Evolutionary conservation across 1,140 invertebrate species (phyloP).

Genomic region (Myzus persicae): DNA sequence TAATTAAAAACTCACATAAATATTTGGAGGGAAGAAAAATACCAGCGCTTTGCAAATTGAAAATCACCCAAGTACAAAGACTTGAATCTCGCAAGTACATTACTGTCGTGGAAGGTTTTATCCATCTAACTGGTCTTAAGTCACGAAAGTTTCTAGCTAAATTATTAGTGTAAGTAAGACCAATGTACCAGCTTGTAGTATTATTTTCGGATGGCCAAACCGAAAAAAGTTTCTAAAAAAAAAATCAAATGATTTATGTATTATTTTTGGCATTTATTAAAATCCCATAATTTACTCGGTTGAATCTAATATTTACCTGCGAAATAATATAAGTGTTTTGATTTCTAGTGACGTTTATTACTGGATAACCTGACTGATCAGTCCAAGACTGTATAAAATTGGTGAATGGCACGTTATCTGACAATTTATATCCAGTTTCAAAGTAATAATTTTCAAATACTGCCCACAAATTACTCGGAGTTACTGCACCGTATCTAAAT

Average conservation of each 20-base stretch:
- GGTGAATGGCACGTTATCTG: not conserved
- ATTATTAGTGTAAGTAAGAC: constrained; percentile 18
- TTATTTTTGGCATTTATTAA: not conserved
- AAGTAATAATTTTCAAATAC: constrained; percentile 50
- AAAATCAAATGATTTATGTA: not conserved
- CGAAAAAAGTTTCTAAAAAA: constrained; percentile 13
- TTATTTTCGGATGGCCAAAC: not conserved
- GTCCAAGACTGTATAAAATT: constrained; percentile 78
- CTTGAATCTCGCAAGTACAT: not conserved
- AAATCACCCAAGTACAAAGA: constrained; percentile 26
- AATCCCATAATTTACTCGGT: no score
- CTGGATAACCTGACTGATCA: constrained; percentile 77
- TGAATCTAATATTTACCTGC: not conserved
- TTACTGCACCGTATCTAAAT: not conserved
- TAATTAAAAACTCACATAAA: not conserved
- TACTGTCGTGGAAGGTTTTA: not conserved
- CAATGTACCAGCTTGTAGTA: constrained; percentile 34
- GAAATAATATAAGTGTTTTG: not conserved
- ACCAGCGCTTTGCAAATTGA: constrained; percentile 54
- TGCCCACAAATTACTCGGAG: constrained; percentile 19
- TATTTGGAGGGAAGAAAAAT: not conserved
- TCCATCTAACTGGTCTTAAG: not conserved
- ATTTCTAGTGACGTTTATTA: constrained; percentile 70
- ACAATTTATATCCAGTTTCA: not conserved
- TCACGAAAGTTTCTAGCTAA: not conserved